Base-by-base conservation (phyloP, 2,113 vertebrate genomes). In the Prietella phreatophila region DNA sequence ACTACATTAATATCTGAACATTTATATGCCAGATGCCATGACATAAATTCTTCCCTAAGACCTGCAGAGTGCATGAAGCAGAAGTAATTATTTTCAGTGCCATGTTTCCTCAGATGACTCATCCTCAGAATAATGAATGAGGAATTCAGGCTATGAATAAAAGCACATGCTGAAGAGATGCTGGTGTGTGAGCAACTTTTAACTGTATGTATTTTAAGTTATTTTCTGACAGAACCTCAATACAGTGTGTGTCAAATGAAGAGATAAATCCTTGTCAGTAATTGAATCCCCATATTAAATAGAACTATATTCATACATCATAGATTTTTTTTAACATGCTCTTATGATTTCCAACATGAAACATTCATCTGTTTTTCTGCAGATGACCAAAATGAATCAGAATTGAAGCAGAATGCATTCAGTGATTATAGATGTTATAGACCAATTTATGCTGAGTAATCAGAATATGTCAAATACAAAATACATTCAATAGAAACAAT, bases 81-180 rank as follows among this genome's bases (percentile, higher is more conserved):
- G 61, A 36, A 90, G 86, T 83, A 81, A 89, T 87, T 90, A 75
- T 85, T 81, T 91, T 83, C 82, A 88, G 53, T 71, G 22, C 56
- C 71, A 85, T 56, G 65, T 79, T 86, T 88, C 84, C 47, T 75
- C 61, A 86, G 60, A 85, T 67, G 22, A 85, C 76, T 86, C 82
- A 90, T 83, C 78, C n/a, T 58, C 39, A 56, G 50, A 82, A 85
- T 87, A 87, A 91, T 85, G 30, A 85, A 89, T 85, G 47, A 85
- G 67, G 42, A 36, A 75, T 73, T 89, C 63, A 89, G 75, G 63
- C 63, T 86, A 85, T 76, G n/a, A 86, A 73, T 80, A 81, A 76
- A 27, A 90, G 63, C 33, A n/a, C 82, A 86, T 17, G 5, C 50
- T 33, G 19, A 33, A 61, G 33, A 61, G 83, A 84, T 39, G 67